Conservation (phyloP, 2,113 vertebrate genomes). For the Hippocampus zosterae region DNA sequence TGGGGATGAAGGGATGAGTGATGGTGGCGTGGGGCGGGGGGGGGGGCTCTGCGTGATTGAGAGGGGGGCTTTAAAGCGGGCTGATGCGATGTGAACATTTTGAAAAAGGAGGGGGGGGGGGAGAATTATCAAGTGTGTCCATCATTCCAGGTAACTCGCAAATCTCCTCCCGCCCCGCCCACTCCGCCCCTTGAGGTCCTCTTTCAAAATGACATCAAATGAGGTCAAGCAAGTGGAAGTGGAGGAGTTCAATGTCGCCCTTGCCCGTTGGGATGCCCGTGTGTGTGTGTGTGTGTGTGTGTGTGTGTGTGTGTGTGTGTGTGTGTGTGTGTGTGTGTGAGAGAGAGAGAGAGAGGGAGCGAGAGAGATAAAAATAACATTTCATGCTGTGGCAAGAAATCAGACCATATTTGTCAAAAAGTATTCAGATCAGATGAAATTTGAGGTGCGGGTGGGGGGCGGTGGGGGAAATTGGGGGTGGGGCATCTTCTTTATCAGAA, state of each 20-base stretch:
- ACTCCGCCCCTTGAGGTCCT: conserved; percentile 4
- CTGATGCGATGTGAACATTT: conserved; percentile 68
- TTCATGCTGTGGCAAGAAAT: conserved; percentile 95
- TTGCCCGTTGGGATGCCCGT: conserved; percentile 80
- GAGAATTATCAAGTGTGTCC: conserved; percentile 67
- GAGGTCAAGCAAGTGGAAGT: conserved; percentile 77
- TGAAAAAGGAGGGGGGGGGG: conserved; percentile 47
- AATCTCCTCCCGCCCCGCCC: conserved; percentile 4
- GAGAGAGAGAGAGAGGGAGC: too few species aligned
- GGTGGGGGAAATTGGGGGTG: conserved; percentile 78
- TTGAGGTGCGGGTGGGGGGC: conserved; percentile 93
- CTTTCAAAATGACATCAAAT: conserved; percentile 67
- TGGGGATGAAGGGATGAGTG: neutral
- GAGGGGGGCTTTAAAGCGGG: conserved; percentile 68
- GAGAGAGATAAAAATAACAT: conserved; percentile 84
- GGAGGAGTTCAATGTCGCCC: conserved; percentile 81
- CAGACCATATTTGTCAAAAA: conserved; percentile 93
- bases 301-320: too few species aligned
- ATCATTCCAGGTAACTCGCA: conserved; percentile 64
- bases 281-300: conserved; percentile 59
- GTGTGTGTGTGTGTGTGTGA: conserved; percentile 70
- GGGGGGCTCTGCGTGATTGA: conserved; percentile 60
- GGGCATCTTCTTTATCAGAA: conserved; percentile 91
- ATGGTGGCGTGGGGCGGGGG: neutral
- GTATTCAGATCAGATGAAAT: conserved; percentile 98